Base-by-base conservation (phyloP, 2,888 invertebrate species). In the Entomobrya multifasciata region DNA sequence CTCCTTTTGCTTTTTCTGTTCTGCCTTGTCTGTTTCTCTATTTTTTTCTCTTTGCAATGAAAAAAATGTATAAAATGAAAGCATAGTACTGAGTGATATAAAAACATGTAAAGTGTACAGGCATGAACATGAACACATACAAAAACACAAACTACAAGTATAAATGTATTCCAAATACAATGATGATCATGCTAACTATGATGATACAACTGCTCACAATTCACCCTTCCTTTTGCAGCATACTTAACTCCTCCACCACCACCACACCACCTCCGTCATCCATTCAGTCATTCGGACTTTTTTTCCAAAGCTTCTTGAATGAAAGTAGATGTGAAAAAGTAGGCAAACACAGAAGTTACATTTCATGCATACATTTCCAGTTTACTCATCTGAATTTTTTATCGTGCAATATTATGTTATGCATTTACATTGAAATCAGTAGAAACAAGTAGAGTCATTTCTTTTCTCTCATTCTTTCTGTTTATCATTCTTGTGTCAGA, bases 401-500 rank as follows among this genome's bases (percentile, higher is more conserved):
- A 20, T 44, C n/a, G 17, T 74, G 15, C 30, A 49, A 27, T 74
- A 62, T 30, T 62, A 8, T 49, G n/a, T 49, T 60, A 10, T 36
- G 55, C 36, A 36, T 8, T 11, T 20, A 74, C 20, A 27, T n/a
- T 47, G 49, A 76, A 77, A 77, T 77, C 78, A 70, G 44, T 10
- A 78, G 78, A 47, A 78, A 62, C 78, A 81, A 72, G 72, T 47
- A 72, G 67, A 81, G 57, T 81, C 81, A 81, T 81, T 81, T 81
- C 81, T 70, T 81, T 57, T 57, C 57, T 81, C 72, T 81, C 81
- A 81, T 81, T 79, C 79, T 67, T 81, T 81, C 70, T 70, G 81
- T 81, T 81, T 81, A 81, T 81, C 81, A 81, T 81, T 81, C 81
- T 57, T 36, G 55, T 81, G 81, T 81, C 81, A 81, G 81, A 70